Conservation (phyloP, 2,888 invertebrate species). For the Lucinisca nassula region DNA sequence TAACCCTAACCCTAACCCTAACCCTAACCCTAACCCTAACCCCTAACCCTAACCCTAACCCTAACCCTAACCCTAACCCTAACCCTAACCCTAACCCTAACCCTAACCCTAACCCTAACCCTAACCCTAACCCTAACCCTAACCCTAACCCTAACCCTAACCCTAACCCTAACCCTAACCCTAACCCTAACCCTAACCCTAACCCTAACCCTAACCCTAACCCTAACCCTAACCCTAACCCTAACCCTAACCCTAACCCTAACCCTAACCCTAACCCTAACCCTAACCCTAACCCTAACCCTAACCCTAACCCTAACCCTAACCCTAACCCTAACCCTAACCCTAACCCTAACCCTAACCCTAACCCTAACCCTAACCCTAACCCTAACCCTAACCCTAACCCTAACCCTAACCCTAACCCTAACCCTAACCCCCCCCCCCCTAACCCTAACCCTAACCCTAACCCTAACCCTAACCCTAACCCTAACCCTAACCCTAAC, state of each 20-base stretch:
- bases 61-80: too few relatives aligned
- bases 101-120: too few relatives aligned
- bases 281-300: slow-evolving; percentile 62
- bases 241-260: slow-evolving; percentile 51
- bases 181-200: slow-evolving; percentile 58
- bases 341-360: slow-evolving; percentile 41
- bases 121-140: too few relatives aligned
- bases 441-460: slow-evolving; percentile 52
- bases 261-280: slow-evolving; percentile 48
- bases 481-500: slow-evolving; percentile 43
- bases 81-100: too few relatives aligned
- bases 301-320: slow-evolving; percentile 71
- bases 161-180: too few relatives aligned
- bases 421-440: slow-evolving; percentile 44
- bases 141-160: too few relatives aligned
- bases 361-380: neutral
- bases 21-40: too few relatives aligned
- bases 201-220: slow-evolving; percentile 48
- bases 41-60: too few relatives aligned
- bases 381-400: slow-evolving; percentile 21
- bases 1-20: too few relatives aligned
- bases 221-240: slow-evolving; percentile 50
- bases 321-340: slow-evolving; percentile 60
- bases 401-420: slow-evolving; percentile 48
- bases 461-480: slow-evolving; percentile 45